phyloP scores from a whole-genome alignment of 2,888 invertebrate genomes.

The Pterostichus niger region DNA sequence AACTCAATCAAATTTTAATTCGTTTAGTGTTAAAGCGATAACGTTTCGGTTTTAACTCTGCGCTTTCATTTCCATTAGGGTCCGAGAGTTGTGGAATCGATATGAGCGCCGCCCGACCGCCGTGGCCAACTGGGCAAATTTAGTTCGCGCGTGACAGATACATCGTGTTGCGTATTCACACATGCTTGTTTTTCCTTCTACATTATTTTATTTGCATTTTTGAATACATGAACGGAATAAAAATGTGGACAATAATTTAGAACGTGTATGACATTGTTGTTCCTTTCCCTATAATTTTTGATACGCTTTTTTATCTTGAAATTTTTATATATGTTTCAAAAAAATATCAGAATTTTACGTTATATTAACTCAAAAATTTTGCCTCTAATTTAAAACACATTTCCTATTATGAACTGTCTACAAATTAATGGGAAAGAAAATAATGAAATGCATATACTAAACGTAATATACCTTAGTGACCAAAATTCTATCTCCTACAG shows the following conservation, averaged over 20 bases:
- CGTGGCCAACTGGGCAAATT: constrained; percentile 2
- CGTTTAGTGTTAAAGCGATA: constrained; percentile 67
- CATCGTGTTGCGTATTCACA: constrained; percentile 17
- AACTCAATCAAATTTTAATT: constrained; percentile 67
- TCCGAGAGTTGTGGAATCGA: constrained; percentile 41
- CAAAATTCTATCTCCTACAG: too few species aligned
- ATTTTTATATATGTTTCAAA: too few species aligned
- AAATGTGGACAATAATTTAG: not conserved
- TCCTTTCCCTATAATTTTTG: too few species aligned
- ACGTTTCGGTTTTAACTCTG: constrained; percentile 63
- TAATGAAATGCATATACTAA: too few species aligned
- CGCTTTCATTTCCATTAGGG: constrained; percentile 56
- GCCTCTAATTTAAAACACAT: too few species aligned
- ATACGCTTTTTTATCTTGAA: too few species aligned
- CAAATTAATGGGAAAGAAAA: too few species aligned
- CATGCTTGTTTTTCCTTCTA: constrained; percentile 6
- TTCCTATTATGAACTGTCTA: too few species aligned
- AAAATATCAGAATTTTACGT: too few species aligned
- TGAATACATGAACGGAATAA: not conserved
- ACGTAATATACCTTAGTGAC: too few species aligned
- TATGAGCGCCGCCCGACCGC: constrained; percentile 1
- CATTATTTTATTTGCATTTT: not conserved
- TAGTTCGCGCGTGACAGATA: constrained; percentile 12
- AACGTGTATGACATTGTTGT: too few species aligned
- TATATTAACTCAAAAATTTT: too few species aligned